Base-by-base conservation (phyloP, 2,888 invertebrate genomes). In the Chrysolina oricalcia region DNA sequence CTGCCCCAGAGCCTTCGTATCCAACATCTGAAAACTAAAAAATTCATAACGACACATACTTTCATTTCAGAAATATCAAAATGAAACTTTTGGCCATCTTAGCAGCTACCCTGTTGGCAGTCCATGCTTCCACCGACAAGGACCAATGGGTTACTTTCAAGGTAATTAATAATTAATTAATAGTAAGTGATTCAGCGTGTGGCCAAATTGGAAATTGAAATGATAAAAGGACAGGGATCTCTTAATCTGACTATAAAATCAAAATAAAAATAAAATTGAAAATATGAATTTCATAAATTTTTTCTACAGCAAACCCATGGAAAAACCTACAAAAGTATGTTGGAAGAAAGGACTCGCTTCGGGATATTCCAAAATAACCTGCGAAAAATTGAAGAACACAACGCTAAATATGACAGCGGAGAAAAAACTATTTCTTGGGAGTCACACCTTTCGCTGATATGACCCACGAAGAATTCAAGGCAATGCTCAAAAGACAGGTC, bases 41-140 rank as follows among this genome's bases (percentile, higher is more conserved):
- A 48, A 17, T 48, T 48, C 2, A 9, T 8, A n/a, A 17, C n/a
- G 9, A 48, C 9, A 1, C 8, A 17, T 1, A 65, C 43, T 15
- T 64, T 56, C 46, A 35, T 69, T 73, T 63, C 62, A 75, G 75
- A 69, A 75, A 75, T 63, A 73, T 65, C 75, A 68, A 70, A 64
- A 76, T 76, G 76, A 76, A 70, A 65, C 27, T 68, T 19, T 59
- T 76, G 10, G 17, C 71, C 19, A 63, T 73, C n/a, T 48, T 76
- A 10, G 68, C 71, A n/a, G 53, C 65, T n/a, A 27, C 46, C 5
- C 1, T 73, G 13, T 68, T 73, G 48, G 65, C 71, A 10, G 56
- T 50, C 8, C 71, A 46, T 68, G 76, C 71, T 23, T 50, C 67
- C 3, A 46, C 62, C 35, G 48, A 63, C n/a, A 9, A 48, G 19